Conservation (phyloP, 2,797 vertebrate genomes). For the Pterois miles region DNA sequence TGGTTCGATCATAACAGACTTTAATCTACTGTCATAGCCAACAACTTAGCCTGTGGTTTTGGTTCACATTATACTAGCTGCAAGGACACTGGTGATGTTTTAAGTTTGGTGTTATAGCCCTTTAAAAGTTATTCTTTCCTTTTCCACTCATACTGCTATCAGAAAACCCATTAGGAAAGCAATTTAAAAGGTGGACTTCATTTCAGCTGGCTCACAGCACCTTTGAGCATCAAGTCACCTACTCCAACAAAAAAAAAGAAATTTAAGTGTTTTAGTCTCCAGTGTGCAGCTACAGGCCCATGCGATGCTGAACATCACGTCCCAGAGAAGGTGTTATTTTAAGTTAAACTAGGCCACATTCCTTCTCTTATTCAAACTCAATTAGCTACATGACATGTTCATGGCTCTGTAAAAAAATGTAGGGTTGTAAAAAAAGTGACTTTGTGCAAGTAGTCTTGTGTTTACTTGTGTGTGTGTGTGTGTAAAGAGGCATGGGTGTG, state of each 20-base stretch:
- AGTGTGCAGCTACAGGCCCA: constrained; percentile 29
- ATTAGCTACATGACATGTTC: constrained; percentile 54
- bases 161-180: constrained; percentile 23
- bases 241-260: not conserved
- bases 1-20: constrained; percentile 6
- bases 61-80: not conserved
- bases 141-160: constrained; percentile 14
- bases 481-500: constrained; percentile 9
- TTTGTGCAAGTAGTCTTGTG: not conserved
- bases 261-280: constrained; percentile 29
- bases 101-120: constrained; percentile 13
- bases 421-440: constrained; percentile 28
- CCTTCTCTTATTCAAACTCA: constrained; percentile 49
- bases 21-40: not conserved
- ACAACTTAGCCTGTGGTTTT: not conserved
- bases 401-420: constrained; percentile 39
- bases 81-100: not conserved
- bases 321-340: constrained; percentile 65
- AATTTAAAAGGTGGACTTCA: constrained; percentile 44
- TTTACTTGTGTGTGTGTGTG: not conserved
- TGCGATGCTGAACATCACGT: constrained; percentile 26
- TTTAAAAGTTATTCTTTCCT: constrained; percentile 52
- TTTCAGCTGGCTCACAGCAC: constrained; percentile 44
- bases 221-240: constrained; percentile 35
- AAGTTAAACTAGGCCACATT: constrained; percentile 70